phyloP scores from a whole-genome alignment of 1,140 invertebrate genomes.

The Megalopta genalis region DNA sequence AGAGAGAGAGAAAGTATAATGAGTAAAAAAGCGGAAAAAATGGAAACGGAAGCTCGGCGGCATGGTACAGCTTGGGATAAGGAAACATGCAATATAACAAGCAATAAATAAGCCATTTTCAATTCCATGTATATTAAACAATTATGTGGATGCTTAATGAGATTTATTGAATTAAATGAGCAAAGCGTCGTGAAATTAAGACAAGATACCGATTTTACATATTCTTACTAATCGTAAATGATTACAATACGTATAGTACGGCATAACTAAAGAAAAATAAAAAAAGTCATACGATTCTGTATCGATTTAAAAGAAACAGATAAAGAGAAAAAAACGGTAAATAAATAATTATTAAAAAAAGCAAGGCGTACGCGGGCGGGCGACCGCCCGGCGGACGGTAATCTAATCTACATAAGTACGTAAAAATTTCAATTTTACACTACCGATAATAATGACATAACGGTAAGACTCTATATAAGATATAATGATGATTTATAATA shows the following conservation, averaged over 20 bases:
- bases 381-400: constrained; percentile 71
- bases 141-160: constrained; percentile 78
- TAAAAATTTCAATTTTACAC: constrained; percentile 81
- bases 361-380: constrained; percentile 50
- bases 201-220: constrained; percentile 80
- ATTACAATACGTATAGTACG: constrained; percentile 77
- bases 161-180: constrained; percentile 75
- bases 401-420: constrained; percentile 78
- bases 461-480: constrained; percentile 78
- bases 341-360: constrained; percentile 66
- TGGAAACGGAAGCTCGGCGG: constrained; percentile 61
- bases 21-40: constrained; percentile 24
- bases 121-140: constrained; percentile 79
- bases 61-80: constrained; percentile 72
- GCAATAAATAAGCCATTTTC: constrained; percentile 79
- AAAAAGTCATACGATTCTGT: constrained; percentile 76
- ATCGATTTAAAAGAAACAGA: constrained; percentile 69
- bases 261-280: constrained; percentile 66
- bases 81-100: constrained; percentile 80
- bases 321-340: constrained; percentile 67
- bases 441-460: constrained; percentile 80
- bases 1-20: background rate
- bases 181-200: constrained; percentile 66
- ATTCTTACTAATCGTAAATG: constrained; percentile 80
- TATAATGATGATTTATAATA: constrained; percentile 79